Percentiles rank a stretch among this genome's conserved stretches.
Evolutionary conservation across 1,140 invertebrate species (phyloP).

Genomic region (Mesaphorura yosii): DNA sequence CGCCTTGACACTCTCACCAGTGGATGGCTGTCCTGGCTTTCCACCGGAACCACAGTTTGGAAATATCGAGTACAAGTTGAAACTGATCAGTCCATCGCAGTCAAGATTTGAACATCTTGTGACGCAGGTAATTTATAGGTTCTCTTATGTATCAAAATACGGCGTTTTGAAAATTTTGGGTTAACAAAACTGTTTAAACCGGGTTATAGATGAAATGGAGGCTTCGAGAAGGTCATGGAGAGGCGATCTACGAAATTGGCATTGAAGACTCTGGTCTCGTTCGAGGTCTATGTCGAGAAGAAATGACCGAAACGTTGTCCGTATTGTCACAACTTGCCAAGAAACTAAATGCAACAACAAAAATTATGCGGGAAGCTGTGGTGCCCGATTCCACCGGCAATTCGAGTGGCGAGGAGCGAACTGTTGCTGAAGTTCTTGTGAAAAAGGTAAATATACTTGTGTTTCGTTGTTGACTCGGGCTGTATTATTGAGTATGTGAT

Average conservation of each 20-base stretch:
- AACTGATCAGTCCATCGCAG: conserved; percentile 69
- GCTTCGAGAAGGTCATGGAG: conserved; percentile 72
- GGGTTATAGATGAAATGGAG: conserved; percentile 75
- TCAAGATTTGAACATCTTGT: conserved; percentile 77
- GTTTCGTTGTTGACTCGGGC: not conserved
- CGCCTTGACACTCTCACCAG: no score
- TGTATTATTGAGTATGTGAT: not conserved
- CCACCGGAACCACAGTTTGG: conserved; percentile 82
- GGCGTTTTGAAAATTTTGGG: no score
- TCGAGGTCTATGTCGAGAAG: conserved; percentile 61
- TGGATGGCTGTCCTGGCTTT: no score
- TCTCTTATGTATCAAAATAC: no score
- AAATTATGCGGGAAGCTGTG: conserved; percentile 51
- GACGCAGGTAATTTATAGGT: conserved; percentile 56
- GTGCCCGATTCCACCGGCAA: conserved; percentile 37
- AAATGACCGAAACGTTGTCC: conserved; percentile 68
- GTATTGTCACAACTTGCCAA: conserved; percentile 74
- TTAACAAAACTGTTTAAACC: no score
- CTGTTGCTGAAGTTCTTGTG: conserved; percentile 76
- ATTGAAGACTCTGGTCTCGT: conserved; percentile 85
- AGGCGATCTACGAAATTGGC: conserved; percentile 89
- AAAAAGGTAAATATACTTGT: conserved; percentile 52
- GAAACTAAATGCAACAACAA: conserved; percentile 66
- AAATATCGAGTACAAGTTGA: conserved; percentile 87
- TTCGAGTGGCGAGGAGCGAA: conserved; percentile 35